Evolutionary conservation across 2,797 vertebrate genomes (phyloP), one percentile per base, ranked within the genome.

Genomic region (Benthosema pterotum): DNA sequence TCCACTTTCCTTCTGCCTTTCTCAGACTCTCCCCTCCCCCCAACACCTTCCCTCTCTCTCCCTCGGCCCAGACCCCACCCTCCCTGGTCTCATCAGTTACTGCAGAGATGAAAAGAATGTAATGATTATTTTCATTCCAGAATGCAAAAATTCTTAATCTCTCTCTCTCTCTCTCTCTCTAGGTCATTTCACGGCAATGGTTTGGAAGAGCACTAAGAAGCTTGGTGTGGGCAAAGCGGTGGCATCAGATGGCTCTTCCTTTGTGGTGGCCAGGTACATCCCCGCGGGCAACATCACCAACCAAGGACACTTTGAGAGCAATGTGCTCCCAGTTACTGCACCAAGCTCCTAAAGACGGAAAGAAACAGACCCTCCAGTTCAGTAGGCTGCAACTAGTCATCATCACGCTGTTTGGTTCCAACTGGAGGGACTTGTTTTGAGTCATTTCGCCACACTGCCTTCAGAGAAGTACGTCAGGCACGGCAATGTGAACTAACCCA

Each of bases 131-230:
- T 38, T 38, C 32, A 38, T 38, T 38, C 32, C 32, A 38, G 8
- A 38, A 38, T 38, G 32, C 1, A 38, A n/a, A 38, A 9, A 38
- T 38, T 38, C 18, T 14, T 18, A 47, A 18, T 16, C 42, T 11
- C 0, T 1, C 32, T 42, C 17, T 38, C 8, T 18, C 49, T 13
- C 62, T 28, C 25, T 60, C 45, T 3, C 59, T 5, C 8, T 5
- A 99, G 98, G 98, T 48, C 98, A 99, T 83, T 99, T 99, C 79
- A 99, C 97, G 19, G 97, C 97, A 43, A 97, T 99, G 96, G 95
- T 99, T 38, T 99, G 98, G 97, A 98, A 97, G 84, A 94, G 82
- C 68, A 97, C 88, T 8, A 95, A 93, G 82, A 94, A 93, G 82
- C 91, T 99, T 75, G 98, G 97, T 0, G 94, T 99, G 0, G 97